Evolutionary conservation across 2,113 vertebrate genomes (phyloP).

Genomic region (Tragulus kanchil): DNA sequence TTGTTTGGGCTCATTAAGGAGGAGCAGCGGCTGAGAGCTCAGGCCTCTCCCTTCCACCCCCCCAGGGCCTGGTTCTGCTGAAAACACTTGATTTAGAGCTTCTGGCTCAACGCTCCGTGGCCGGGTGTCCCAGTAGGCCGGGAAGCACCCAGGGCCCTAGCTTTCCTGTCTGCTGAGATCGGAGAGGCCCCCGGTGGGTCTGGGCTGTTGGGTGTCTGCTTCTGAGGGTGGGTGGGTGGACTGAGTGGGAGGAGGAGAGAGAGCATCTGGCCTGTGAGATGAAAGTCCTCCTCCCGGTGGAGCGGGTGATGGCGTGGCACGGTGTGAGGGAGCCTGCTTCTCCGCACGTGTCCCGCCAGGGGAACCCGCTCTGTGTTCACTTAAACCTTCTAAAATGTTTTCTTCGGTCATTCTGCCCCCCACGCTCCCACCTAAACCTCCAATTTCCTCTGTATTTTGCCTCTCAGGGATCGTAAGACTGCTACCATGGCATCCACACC

Average conservation of each 20-base stretch:
- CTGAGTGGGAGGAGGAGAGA: slow-evolving; percentile 50
- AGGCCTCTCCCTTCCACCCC: slow-evolving; percentile 72
- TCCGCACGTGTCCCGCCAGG: not conserved
- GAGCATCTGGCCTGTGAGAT: not conserved
- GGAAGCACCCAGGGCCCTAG: slow-evolving; percentile 60
- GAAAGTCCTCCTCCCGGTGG: not conserved
- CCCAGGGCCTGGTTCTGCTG: slow-evolving; percentile 44
- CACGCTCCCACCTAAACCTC: not conserved
- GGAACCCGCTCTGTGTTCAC: not conserved
- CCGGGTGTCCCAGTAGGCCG: slow-evolving; percentile 54
- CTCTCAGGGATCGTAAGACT: not conserved
- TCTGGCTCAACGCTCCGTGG: slow-evolving; percentile 59
- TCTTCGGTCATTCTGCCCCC: not conserved
- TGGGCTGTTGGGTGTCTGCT: slow-evolving; percentile 33
- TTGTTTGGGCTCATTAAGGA: slow-evolving; percentile 70
- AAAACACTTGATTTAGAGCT: slow-evolving; percentile 54
- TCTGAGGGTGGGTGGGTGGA: slow-evolving; percentile 31
- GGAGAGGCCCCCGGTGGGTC: slow-evolving; percentile 50
- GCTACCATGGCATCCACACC: not conserved
- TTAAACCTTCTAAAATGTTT: not conserved
- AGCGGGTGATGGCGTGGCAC: not conserved
- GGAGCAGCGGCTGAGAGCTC: not conserved
- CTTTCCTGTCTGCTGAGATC: slow-evolving; percentile 53
- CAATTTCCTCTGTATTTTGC: not conserved
- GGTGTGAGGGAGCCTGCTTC: not conserved